These are phyloP conservation scores for Melanchra persicariae DNA, from an alignment of 2,888 invertebrate genomes.

Conservation along the genomic window DNA sequence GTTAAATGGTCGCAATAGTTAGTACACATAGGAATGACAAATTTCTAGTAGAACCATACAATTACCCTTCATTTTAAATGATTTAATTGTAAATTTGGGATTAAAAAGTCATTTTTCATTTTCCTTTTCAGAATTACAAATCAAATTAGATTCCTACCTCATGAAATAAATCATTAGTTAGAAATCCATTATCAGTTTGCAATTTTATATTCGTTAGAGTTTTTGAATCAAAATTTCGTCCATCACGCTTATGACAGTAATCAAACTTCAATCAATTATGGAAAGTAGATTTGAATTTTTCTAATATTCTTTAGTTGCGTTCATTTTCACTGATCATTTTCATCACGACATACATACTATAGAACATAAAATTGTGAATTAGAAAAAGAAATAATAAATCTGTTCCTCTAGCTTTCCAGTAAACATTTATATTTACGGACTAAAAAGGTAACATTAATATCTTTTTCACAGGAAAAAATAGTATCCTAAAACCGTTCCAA, in stretches of 20 bases:
- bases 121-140: conserved; percentile 1
- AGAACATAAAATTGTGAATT: background rate
- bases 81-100: too few relatives aligned
- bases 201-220: conserved; percentile 41
- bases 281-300: conserved; percentile 37
- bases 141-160: background rate
- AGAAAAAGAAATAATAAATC: background rate
- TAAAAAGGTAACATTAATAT: conserved; percentile 21
- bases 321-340: background rate
- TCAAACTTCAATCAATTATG: conserved; percentile 47
- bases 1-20: background rate
- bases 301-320: conserved; percentile 5
- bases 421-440: background rate
- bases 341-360: background rate
- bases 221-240: conserved; percentile 36
- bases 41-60: background rate
- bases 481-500: conserved; percentile 19
- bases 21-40: background rate
- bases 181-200: conserved; percentile 28
- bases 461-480: background rate
- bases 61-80: too few relatives aligned
- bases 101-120: background rate
- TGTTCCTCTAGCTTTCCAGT: background rate
- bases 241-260: conserved; percentile 41
- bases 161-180: conserved; percentile 24